Evolutionary conservation across 1,140 invertebrate species (phyloP).

Genomic region (Maconellicoccus hirsutus): DNA sequence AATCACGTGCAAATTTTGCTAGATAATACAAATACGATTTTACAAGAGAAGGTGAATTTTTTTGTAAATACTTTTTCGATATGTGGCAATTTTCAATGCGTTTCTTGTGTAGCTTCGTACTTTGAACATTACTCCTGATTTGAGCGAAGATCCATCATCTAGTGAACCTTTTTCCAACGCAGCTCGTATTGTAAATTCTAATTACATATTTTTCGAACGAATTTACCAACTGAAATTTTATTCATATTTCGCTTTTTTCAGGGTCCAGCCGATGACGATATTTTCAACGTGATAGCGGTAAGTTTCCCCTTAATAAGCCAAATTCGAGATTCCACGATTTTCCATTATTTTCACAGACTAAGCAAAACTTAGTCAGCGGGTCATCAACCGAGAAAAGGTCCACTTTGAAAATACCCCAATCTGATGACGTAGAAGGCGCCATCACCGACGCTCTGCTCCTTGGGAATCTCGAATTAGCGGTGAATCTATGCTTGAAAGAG

Average conservation of each 20-base stretch:
- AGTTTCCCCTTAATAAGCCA: neutral
- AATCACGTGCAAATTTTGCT: slow-evolving; percentile 37
- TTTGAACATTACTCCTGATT: slow-evolving; percentile 7
- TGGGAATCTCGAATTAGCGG: slow-evolving; percentile 79
- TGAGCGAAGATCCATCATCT: neutral
- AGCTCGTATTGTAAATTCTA: neutral
- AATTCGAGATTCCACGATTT: no score
- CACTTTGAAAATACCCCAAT: neutral
- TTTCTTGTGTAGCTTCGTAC: neutral
- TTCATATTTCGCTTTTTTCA: neutral
- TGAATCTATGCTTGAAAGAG: slow-evolving; percentile 71
- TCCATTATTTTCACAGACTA: no score
- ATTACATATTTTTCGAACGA: neutral
- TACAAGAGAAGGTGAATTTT: slow-evolving; percentile 30
- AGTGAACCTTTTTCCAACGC: neutral
- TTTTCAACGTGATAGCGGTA: neutral
- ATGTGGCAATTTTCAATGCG: neutral
- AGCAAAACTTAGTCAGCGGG: no score
- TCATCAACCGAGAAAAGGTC: no score
- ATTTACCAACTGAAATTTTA: neutral
- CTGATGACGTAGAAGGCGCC: slow-evolving; percentile 55
- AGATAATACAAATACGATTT: slow-evolving; percentile 44
- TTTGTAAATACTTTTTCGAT: neutral
- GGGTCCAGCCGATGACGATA: neutral
- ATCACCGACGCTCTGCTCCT: slow-evolving; percentile 79